These are phyloP conservation scores for Polydrusus tereticollis DNA, from an alignment of 2,888 invertebrate genomes.

Conservation along the genomic window DNA sequence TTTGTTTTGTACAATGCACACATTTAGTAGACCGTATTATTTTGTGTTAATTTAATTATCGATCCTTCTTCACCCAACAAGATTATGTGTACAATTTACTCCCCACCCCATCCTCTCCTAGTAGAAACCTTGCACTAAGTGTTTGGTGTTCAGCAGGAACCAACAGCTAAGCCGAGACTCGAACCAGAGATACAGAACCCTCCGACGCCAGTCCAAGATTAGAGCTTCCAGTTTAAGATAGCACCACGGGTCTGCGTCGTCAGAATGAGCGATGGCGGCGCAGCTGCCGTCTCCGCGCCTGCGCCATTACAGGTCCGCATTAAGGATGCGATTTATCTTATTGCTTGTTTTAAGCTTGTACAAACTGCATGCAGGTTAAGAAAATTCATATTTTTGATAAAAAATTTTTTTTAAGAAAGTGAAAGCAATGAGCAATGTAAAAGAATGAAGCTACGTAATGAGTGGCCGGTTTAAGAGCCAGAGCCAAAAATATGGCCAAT, in stretches of 20 bases:
- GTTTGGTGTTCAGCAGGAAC: conserved; percentile 61
- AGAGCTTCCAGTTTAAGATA: conserved; percentile 50
- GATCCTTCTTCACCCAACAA: neutral
- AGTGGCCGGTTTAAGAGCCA: no score
- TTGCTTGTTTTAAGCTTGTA: conserved; percentile 41
- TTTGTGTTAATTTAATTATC: neutral
- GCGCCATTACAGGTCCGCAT: conserved; percentile 68
- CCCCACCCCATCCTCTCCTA: conserved; percentile 13
- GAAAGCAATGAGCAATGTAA: no score
- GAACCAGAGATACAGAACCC: conserved; percentile 57
- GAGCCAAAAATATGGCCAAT: no score
- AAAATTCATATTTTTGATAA: neutral
- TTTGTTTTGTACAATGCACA: no score
- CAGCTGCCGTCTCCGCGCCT: conserved; percentile 68
- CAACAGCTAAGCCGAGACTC: conserved; percentile 48
- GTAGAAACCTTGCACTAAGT: conserved; percentile 54
- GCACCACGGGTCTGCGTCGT: conserved; percentile 50
- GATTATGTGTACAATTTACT: neutral
- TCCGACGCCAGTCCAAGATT: conserved; percentile 50
- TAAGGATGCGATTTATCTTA: conserved; percentile 17
- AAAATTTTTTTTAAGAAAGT: no score
- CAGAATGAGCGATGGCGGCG: conserved; percentile 68
- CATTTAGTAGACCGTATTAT: no score
- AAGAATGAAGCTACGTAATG: no score
- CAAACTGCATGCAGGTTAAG: conserved; percentile 44